Percentiles rank a stretch among this genome's conserved stretches.
Conservation (phyloP, 2,113 vertebrate genomes). For the Psilopogon haemacephalus region DNA sequence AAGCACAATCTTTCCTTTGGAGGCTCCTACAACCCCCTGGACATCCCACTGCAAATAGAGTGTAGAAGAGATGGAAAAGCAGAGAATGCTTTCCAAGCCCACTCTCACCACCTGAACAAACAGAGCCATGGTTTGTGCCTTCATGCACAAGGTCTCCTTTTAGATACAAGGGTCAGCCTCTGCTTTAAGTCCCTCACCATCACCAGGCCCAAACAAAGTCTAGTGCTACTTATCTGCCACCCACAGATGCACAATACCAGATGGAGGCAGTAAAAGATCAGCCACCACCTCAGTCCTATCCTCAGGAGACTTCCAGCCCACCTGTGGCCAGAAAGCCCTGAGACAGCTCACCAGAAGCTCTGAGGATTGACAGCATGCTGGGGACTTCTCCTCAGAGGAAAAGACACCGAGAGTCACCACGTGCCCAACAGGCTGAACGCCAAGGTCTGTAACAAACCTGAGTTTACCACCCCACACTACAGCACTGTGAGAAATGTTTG, state of each 20-base stretch:
- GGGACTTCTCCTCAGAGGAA: neutral
- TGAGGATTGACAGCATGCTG: neutral
- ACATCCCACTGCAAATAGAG: neutral
- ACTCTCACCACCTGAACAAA: neutral
- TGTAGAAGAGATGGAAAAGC: neutral
- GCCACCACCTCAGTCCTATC: neutral
- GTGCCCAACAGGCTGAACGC: rapidly evolving
- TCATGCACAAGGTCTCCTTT: neutral
- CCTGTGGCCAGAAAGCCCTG: neutral
- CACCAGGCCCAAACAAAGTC: neutral
- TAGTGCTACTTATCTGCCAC: neutral
- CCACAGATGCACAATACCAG: rapidly evolving
- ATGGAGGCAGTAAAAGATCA: neutral
- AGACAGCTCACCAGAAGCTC: neutral
- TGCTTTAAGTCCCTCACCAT: neutral
- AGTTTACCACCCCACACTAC: no score
- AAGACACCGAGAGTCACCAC: neutral
- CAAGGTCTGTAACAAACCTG: neutral
- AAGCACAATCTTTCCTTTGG: neutral
- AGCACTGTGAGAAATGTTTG: neutral
- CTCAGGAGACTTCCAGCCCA: neutral
- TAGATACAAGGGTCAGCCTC: no score
- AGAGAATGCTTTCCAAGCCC: neutral
- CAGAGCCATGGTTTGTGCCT: neutral
- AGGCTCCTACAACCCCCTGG: neutral